These are phyloP conservation scores for Fopius arisanus DNA, from an alignment of 1,140 invertebrate genomes.

Conservation along the genomic window DNA sequence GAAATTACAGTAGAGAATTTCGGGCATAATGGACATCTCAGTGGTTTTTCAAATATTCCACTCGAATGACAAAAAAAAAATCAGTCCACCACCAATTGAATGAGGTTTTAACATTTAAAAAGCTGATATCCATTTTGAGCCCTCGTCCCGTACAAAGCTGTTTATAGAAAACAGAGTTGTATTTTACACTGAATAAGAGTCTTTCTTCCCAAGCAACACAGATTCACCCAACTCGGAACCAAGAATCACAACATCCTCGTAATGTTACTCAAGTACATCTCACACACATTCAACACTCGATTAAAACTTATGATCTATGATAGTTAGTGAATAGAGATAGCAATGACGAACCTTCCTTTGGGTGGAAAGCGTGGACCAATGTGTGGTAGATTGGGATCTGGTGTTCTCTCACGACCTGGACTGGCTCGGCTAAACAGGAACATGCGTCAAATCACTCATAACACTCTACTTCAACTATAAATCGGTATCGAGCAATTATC, in stretches of 20 bases:
- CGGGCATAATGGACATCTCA: too few species aligned
- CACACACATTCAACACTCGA: neutral
- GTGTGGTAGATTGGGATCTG: slow-evolving; percentile 82
- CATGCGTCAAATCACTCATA: slow-evolving; percentile 68
- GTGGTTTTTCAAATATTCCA: too few species aligned
- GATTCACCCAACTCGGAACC: slow-evolving; percentile 1
- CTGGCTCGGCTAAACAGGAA: slow-evolving; percentile 80
- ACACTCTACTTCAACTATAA: slow-evolving; percentile 43
- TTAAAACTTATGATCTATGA: neutral
- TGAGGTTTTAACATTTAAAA: too few species aligned
- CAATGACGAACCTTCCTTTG: slow-evolving; percentile 73
- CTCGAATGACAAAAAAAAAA: too few species aligned
- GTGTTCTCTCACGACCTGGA: slow-evolving; percentile 80
- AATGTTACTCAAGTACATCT: neutral
- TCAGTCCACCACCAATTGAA: too few species aligned
- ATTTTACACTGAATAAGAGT: too few species aligned
- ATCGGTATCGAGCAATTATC: slow-evolving; percentile 9
- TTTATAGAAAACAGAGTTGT: too few species aligned
- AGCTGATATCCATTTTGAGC: too few species aligned
- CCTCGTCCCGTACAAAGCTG: too few species aligned
- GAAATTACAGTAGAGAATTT: too few species aligned
- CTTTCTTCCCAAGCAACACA: neutral
- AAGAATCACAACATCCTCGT: neutral
- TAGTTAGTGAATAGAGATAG: slow-evolving; percentile 19
- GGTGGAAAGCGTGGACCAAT: slow-evolving; percentile 87